A percentile compares a stretch with the other conserved stretches of the same genome.
phyloP scores from a whole-genome alignment of 2,888 invertebrate species.

The Cephonodes hylas region DNA sequence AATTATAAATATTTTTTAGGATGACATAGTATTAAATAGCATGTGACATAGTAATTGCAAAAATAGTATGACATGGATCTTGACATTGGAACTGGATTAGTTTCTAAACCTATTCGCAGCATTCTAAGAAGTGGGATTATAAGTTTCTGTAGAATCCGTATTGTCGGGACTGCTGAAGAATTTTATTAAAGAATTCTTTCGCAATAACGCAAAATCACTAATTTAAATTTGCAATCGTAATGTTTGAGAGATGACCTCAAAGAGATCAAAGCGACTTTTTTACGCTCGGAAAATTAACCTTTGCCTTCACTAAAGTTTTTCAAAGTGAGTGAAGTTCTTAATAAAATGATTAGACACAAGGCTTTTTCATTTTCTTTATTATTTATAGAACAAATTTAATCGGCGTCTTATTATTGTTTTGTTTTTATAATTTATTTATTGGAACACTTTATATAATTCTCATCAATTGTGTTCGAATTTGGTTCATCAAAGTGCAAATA shows the following conservation, averaged over 20 bases:
- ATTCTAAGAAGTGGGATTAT: too few species aligned
- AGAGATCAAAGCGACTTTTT: slow-evolving; percentile 6
- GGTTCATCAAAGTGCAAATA: too few species aligned
- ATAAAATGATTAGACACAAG: slow-evolving; percentile 6
- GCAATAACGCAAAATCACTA: neutral
- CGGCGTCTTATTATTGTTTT: neutral
- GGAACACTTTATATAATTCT: too few species aligned
- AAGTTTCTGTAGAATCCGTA: too few species aligned
- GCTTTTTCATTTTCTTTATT: slow-evolving; percentile 7
- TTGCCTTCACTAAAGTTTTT: neutral
- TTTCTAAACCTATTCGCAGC: too few species aligned
- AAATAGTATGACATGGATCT: too few species aligned
- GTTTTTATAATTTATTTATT: neutral
- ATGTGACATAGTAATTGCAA: too few species aligned
- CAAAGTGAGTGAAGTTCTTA: neutral
- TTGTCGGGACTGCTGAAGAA: too few species aligned
- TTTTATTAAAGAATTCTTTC: neutral
- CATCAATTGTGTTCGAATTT: too few species aligned
- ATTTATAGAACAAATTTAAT: neutral
- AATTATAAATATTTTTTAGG: too few species aligned
- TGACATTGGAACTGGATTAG: too few species aligned
- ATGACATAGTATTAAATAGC: too few species aligned
- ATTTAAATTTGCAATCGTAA: slow-evolving; percentile 9
- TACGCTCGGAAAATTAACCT: slow-evolving; percentile 2
- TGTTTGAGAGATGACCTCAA: neutral